A percentile compares a stretch with the other conserved stretches of the same genome.
Conservation (phyloP, 2,113 vertebrate species). For the Nerophis lumbriciformis region DNA sequence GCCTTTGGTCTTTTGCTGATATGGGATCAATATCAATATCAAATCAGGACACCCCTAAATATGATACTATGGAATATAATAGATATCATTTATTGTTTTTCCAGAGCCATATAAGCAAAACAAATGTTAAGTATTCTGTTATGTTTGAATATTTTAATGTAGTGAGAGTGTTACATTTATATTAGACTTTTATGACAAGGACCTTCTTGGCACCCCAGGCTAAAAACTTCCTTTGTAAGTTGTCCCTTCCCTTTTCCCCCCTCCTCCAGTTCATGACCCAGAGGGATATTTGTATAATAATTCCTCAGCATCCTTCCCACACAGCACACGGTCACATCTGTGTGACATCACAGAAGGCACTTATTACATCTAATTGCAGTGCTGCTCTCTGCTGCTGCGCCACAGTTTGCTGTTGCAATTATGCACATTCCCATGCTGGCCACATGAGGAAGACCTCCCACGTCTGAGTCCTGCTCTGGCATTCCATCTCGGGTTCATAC, state of each 20-base stretch:
- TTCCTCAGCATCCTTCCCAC: constrained; percentile 14
- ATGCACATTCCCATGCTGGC: constrained; percentile 31
- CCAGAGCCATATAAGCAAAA: too few species aligned
- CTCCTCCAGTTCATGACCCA: constrained; percentile 2
- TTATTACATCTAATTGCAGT: constrained; percentile 13
- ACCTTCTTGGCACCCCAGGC: too few species aligned
- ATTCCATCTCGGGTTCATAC: not conserved
- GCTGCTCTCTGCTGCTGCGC: constrained; percentile 28
- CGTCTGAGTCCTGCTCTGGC: not conserved
- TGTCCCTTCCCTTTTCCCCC: not conserved
- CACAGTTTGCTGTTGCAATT: constrained; percentile 33
- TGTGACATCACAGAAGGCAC: constrained; percentile 7
- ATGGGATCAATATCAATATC: too few species aligned
- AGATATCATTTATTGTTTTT: too few species aligned
- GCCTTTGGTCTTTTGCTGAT: too few species aligned
- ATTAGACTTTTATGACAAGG: too few species aligned
- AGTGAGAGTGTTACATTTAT: too few species aligned
- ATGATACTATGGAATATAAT: too few species aligned
- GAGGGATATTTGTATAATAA: constrained; percentile 8
- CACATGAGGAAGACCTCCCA: constrained; percentile 1
- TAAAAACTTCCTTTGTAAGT: too few species aligned
- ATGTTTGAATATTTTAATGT: too few species aligned
- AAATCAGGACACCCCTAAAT: too few species aligned
- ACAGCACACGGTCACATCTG: constrained; percentile 29
- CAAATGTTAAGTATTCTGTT: too few species aligned